Percentiles rank a stretch among this genome's conserved stretches.
Evolutionary conservation across 1,140 invertebrate species (phyloP).

Genomic region (Bombus fervidus): DNA sequence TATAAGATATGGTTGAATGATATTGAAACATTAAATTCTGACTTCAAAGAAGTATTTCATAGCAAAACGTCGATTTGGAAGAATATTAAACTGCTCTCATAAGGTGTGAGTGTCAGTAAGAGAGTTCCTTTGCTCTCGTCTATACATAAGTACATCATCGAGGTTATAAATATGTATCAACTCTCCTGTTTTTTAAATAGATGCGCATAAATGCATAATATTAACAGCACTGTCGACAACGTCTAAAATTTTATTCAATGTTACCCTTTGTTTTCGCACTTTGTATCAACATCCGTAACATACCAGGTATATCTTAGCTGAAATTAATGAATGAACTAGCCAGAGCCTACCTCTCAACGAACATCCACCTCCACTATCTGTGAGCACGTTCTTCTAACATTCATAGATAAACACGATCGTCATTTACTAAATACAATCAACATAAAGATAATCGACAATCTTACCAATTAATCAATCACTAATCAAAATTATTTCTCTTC

Average conservation of each 20-base stretch:
- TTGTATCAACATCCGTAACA: too few species aligned
- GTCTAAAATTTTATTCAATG: not conserved
- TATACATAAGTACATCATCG: not conserved
- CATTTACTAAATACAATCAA: too few species aligned
- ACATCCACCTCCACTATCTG: too few species aligned
- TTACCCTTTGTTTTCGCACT: not conserved
- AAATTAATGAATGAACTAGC: not conserved
- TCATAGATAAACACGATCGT: not conserved
- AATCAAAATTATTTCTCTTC: too few species aligned
- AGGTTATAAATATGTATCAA: slow-evolving; percentile 4
- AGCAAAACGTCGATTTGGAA: too few species aligned
- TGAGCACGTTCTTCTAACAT: not conserved
- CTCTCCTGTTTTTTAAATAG: too few species aligned
- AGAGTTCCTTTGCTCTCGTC: not conserved
- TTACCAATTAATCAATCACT: not conserved
- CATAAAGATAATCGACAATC: not conserved
- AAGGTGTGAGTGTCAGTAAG: too few species aligned
- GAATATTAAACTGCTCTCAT: too few species aligned
- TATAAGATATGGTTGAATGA: not conserved
- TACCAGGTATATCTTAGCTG: not conserved
- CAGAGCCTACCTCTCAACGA: not conserved
- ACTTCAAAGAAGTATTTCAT: not conserved
- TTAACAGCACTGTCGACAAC: not conserved
- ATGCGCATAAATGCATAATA: not conserved
- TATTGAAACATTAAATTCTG: not conserved